These are phyloP conservation scores for Chorisops tibialis DNA, from an alignment of 2,888 invertebrate species.

Conservation along the genomic window DNA sequence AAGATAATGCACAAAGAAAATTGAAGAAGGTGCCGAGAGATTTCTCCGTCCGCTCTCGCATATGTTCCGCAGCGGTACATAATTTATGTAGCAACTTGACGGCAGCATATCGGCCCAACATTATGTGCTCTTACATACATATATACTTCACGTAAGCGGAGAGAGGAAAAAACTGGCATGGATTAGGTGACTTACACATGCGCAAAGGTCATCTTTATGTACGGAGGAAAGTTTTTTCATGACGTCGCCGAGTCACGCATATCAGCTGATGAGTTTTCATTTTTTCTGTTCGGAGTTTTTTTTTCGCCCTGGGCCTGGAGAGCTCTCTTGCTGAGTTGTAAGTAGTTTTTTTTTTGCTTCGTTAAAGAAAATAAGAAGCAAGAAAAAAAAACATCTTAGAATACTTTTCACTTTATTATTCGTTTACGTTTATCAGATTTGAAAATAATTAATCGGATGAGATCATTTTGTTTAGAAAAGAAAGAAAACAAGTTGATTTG, in stretches of 20 bases:
- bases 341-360: neutral
- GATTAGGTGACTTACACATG: constrained; percentile 2
- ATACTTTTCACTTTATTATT: neutral
- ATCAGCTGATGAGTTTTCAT: neutral
- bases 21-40: too few species aligned
- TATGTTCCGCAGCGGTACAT: too few species aligned
- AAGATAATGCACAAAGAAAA: too few species aligned
- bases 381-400: neutral
- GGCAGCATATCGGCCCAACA: too few species aligned
- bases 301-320: too few species aligned
- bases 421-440: neutral
- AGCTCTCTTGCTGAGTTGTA: neutral
- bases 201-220: neutral
- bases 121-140: too few species aligned
- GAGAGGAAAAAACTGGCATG: too few species aligned
- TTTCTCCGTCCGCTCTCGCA: too few species aligned
- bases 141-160: too few species aligned
- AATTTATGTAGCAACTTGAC: too few species aligned
- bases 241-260: neutral
- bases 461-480: neutral
- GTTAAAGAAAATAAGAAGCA: neutral
- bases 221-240: neutral
- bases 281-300: neutral
- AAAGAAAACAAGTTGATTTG: too few species aligned
- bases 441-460: constrained; percentile 3